A percentile compares a stretch with the other conserved stretches of the same genome.
Conservation (phyloP, 2,888 invertebrate species). For the Agriopis aurantiaria region DNA sequence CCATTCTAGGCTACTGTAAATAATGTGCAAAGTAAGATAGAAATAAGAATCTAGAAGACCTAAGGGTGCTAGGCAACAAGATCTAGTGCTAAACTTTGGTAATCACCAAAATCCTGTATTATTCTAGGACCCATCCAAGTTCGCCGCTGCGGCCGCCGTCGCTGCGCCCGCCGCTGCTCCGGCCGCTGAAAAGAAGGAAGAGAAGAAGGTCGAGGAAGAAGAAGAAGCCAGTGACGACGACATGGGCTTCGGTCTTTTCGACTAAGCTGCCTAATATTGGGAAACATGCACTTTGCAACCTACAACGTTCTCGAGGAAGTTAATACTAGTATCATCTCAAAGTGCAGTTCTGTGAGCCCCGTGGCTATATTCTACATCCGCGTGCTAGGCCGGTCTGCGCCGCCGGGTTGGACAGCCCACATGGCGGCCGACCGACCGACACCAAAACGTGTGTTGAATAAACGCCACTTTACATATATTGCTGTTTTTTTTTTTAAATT, state of each 20-base stretch:
- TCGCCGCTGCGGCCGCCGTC: constrained; percentile 88
- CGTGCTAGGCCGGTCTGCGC: constrained; percentile 58
- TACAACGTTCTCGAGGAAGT: constrained; percentile 29
- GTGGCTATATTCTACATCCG: constrained; percentile 57
- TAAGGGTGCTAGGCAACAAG: background rate
- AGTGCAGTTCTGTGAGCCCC: constrained; percentile 16
- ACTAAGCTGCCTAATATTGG: constrained; percentile 82
- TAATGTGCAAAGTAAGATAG: background rate
- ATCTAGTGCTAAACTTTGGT: background rate
- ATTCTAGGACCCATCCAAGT: constrained; percentile 96
- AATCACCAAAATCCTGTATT: constrained; percentile 37
- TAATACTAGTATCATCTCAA: constrained; percentile 12
- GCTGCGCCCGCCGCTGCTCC: constrained; percentile 89
- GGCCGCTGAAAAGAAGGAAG: constrained; percentile 87
- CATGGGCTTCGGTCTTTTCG: constrained; percentile 99
- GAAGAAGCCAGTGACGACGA: constrained; percentile 96
- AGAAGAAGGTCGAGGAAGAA: constrained; percentile 93
- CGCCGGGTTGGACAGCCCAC: constrained; percentile 80
- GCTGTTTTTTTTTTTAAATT: constrained; percentile 10
- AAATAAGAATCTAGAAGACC: background rate
- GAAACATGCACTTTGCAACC: constrained; percentile 35
- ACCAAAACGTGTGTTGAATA: constrained; percentile 63
- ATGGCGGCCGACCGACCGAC: constrained; percentile 73
- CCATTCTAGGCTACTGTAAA: too few species aligned
- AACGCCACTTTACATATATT: constrained; percentile 55